A percentile compares a stretch with the other conserved stretches of the same genome.
Conservation (phyloP, 1,140 invertebrate genomes). For the Leptinotarsa texana region DNA sequence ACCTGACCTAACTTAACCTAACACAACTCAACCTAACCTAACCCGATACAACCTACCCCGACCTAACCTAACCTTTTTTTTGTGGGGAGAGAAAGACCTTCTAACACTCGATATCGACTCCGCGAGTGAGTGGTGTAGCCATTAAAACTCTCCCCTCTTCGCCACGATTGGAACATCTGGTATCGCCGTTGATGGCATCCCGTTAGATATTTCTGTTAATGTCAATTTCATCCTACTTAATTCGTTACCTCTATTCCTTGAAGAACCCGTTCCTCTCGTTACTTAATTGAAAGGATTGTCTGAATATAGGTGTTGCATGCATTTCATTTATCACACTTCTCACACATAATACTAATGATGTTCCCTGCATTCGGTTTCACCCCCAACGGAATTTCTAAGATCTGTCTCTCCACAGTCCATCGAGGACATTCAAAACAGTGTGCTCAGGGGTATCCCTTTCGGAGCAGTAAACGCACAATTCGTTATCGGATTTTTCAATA, state of each 20-base stretch:
- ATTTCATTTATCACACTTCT: background rate
- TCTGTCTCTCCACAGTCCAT: background rate
- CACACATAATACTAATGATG: background rate
- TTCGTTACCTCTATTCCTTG: too few species aligned
- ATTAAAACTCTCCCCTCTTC: background rate
- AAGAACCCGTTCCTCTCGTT: too few species aligned
- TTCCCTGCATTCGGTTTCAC: background rate
- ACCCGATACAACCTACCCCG: too few species aligned
- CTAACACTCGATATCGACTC: too few species aligned
- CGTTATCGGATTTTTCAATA: background rate
- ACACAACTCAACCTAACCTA: too few species aligned
- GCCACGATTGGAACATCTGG: background rate
- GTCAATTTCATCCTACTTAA: too few species aligned
- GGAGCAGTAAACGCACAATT: conserved; percentile 14
- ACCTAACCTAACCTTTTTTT: background rate
- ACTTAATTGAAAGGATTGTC: background rate
- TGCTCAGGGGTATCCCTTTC: conserved; percentile 14
- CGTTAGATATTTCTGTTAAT: too few species aligned
- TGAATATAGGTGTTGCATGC: background rate
- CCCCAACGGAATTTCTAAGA: background rate
- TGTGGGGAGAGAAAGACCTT: background rate
- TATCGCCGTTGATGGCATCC: too few species aligned
- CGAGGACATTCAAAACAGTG: background rate
- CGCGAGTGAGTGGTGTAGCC: too few species aligned
- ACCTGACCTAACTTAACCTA: too few species aligned